These are phyloP conservation scores for Paradisaea rubra DNA, from an alignment of 2,113 vertebrate species.

Conservation along the genomic window DNA sequence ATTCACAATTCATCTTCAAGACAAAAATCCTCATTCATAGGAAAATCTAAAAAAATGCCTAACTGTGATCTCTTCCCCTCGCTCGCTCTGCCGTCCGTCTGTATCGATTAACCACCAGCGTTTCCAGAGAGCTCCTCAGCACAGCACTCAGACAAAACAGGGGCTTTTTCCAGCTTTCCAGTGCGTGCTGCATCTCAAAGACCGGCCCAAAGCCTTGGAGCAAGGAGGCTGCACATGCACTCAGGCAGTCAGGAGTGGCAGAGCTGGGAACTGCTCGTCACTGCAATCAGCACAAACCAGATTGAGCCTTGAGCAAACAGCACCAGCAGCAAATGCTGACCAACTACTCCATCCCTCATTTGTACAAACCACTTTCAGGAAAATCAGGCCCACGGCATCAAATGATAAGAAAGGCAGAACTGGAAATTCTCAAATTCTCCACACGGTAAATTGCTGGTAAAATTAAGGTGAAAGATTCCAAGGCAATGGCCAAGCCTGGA, in stretches of 20 bases:
- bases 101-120: background rate
- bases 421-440: background rate
- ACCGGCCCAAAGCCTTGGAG: background rate
- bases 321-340: background rate
- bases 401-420: background rate
- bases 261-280: rapidly evolving
- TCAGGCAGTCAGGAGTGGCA: background rate
- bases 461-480: background rate
- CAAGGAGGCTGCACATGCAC: background rate
- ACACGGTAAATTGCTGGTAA: background rate
- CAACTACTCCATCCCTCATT: rapidly evolving
- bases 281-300: background rate
- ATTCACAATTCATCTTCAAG: background rate
- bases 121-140: constrained; percentile 36
- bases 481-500: background rate
- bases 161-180: background rate
- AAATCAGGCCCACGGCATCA: background rate
- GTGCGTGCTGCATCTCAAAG: background rate
- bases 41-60: background rate
- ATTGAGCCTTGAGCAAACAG: background rate
- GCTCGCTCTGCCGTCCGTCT: background rate
- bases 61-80: background rate
- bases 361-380: background rate
- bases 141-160: constrained; percentile 24
- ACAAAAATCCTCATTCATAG: constrained; percentile 26